Evolutionary conservation across 2,888 invertebrate genomes (phyloP).

Genomic region (Ormyrus rosae): DNA sequence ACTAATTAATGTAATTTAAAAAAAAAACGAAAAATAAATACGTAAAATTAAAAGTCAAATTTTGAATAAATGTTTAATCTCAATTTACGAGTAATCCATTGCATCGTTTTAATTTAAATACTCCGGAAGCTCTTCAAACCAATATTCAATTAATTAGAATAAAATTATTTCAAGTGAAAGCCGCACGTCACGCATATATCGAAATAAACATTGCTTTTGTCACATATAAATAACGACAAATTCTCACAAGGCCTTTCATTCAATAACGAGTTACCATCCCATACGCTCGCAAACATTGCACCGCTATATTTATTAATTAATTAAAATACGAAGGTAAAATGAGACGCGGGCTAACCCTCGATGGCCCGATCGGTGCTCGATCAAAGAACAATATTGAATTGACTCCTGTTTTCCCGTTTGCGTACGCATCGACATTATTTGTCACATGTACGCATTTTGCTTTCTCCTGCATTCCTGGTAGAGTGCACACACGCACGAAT

Average conservation of each 20-base stretch:
- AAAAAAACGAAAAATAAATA: too few species aligned
- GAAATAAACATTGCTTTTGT: slow-evolving; percentile 9
- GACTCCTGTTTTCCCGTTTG: not conserved
- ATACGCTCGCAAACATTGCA: not conserved
- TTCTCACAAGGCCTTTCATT: slow-evolving; percentile 15
- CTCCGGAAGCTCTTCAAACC: not conserved
- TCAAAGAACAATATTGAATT: slow-evolving; percentile 34
- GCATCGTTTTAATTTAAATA: slow-evolving; percentile 20
- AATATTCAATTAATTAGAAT: slow-evolving; percentile 32
- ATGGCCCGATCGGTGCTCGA: not conserved
- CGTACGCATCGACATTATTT: slow-evolving; percentile 1
- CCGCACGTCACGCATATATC: not conserved
- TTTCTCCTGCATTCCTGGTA: not conserved
- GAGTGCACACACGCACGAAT: not conserved
- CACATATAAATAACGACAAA: not conserved
- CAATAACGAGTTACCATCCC: not conserved
- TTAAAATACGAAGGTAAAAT: slow-evolving; percentile 15
- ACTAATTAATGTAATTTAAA: too few species aligned
- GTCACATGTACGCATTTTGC: slow-evolving; percentile 16
- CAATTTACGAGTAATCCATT: too few species aligned
- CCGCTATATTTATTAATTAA: slow-evolving; percentile 19
- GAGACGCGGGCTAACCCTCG: not conserved
- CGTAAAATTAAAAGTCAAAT: too few species aligned
- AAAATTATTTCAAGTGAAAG: slow-evolving; percentile 17
- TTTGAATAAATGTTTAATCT: too few species aligned